Evolutionary conservation across 2,797 vertebrate genomes (phyloP).

Genomic region (Tapirus indicus): DNA sequence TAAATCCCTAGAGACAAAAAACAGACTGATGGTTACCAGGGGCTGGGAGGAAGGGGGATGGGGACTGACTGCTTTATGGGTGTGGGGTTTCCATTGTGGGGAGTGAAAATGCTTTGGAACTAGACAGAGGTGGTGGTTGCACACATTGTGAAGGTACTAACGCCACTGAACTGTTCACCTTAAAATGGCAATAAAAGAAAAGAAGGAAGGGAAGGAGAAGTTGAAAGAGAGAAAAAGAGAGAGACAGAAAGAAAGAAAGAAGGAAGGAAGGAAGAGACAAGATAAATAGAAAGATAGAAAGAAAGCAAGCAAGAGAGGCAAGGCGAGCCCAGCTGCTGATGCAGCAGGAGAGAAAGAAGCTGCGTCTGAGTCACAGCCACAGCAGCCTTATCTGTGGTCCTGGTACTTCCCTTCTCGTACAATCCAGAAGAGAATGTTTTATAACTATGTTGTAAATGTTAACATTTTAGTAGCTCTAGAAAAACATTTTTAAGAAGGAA

Average conservation of each 20-base stretch:
- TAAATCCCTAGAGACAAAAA: background rate
- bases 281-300: rapidly evolving
- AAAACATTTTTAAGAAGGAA: background rate
- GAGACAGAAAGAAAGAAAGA: background rate
- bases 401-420: background rate
- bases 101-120: background rate
- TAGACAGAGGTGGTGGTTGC: background rate
- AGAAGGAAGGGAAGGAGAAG: background rate
- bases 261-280: background rate
- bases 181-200: background rate
- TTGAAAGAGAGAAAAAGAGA: background rate
- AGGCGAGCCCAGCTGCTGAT: background rate
- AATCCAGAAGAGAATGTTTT: background rate
- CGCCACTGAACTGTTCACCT: background rate
- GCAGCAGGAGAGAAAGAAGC: background rate
- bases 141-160: background rate
- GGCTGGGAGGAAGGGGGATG: background rate
- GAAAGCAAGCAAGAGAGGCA: rapidly evolving
- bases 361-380: background rate
- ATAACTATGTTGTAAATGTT: background rate
- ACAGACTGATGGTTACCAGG: no score
- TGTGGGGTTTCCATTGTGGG: background rate
- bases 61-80: background rate
- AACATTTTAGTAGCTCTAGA: background rate
- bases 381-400: background rate